phyloP scores from a whole-genome alignment of 2,888 invertebrate species.

The Archips crataeganus region DNA sequence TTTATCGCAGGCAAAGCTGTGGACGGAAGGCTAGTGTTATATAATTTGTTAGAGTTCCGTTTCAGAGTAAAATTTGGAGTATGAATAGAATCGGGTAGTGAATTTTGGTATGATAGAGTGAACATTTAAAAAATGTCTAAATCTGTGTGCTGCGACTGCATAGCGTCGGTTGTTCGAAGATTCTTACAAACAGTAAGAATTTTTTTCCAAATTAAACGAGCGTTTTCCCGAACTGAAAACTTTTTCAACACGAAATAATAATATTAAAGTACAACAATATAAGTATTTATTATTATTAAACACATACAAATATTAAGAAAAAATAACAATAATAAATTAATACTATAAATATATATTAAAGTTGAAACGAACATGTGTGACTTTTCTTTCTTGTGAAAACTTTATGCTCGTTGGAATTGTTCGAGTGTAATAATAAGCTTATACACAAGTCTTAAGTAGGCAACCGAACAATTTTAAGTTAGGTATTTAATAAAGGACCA shows the following conservation, averaged over 20 bases:
- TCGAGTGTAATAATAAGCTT: neutral
- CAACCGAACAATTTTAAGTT: neutral
- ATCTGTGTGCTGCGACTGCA: conserved; percentile 7
- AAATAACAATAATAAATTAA: too few relatives aligned
- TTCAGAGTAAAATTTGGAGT: too few relatives aligned
- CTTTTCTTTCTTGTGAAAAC: conserved; percentile 28
- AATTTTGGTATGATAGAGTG: too few relatives aligned
- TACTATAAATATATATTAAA: too few relatives aligned
- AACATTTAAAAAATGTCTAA: neutral
- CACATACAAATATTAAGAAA: too few relatives aligned
- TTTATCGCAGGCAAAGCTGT: too few relatives aligned
- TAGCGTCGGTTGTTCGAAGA: conserved; percentile 8
- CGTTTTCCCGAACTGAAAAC: conserved; percentile 24
- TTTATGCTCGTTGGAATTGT: conserved; percentile 17
- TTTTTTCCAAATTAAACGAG: conserved; percentile 30
- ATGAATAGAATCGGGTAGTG: too few relatives aligned
- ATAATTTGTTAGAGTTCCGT: neutral
- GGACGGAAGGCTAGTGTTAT: too few relatives aligned
- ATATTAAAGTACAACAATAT: conserved; percentile 33
- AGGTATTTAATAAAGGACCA: neutral
- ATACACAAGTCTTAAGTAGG: conserved; percentile 6
- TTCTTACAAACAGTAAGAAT: conserved; percentile 18
- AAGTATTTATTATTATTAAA: too few relatives aligned
- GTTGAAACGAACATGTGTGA: conserved; percentile 25
- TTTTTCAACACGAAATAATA: conserved; percentile 15